Base-by-base conservation (phyloP, 2,888 invertebrate species). In the Rhingia rostrata region DNA sequence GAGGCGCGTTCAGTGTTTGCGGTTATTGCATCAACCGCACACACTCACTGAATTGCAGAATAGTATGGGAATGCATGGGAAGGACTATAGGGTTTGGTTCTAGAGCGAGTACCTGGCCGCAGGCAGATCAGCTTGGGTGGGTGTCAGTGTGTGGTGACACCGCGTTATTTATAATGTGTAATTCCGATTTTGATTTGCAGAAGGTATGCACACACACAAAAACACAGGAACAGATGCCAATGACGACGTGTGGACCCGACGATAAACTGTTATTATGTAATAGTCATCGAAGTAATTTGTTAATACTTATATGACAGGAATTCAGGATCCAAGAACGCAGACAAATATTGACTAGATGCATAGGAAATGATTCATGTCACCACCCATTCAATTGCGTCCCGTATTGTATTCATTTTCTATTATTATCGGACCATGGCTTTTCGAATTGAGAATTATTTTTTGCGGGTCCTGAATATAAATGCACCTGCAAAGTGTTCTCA, bases 21-120 rank as follows among this genome's bases (percentile, higher is more conserved):
- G 84, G 84, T 84, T 84, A 84, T 84, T 80, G 74, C 84, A 84
- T 79, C 80, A 80, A 84, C 84, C 84, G 64, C 80, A 84, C 80
- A 70, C 84, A 70, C 73, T 63, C 61, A 37, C 72, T 73, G 58
- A 82, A 69, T 61, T 67, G 51, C 67, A 49, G 47, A 47, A 22
- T 77, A 45, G 51, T 4, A 60, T 37, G 56, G 35, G 60, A 2
- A 22, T 63, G 41, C 35, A 67, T 35, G 30, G 30, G 7, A 45
- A 35, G 43, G 32, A 5, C 22, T 22, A 22, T 22, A 2, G 37
- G 6, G n/a, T 6, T 22, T 54, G 51, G 66, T 22, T 61, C 43
- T 77, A 51, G 51, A 10, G 63, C 35, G 37, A 56, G 69, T 61
- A 63, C 41, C 54, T 64, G 32, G 35, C 60, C 32, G 56, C 43